phyloP scores from a whole-genome alignment of 2,797 vertebrate genomes.

The Bryconaethiops microstoma region DNA sequence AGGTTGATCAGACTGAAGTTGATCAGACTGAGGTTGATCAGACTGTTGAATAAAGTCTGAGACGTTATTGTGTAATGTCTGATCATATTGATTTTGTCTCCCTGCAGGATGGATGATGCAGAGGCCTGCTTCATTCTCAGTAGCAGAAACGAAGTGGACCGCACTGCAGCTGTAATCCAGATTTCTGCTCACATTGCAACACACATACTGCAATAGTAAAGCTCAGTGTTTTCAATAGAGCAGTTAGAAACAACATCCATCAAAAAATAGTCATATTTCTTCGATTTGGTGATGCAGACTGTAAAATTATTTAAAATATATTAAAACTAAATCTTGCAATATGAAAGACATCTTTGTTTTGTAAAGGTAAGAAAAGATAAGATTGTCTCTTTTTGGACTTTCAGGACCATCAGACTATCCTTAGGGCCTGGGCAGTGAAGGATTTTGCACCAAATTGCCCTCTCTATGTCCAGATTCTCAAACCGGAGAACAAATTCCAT shows the following conservation, averaged over 20 bases:
- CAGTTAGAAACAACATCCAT: neutral
- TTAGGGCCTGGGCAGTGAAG: constrained; percentile 98
- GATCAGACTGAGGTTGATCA: neutral
- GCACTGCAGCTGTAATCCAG: constrained; percentile 87
- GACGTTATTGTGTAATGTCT: neutral
- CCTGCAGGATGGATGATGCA: constrained; percentile 93
- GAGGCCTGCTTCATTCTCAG: constrained; percentile 98
- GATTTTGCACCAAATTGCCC: constrained; percentile 98
- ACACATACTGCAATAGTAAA: neutral
- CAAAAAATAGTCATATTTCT: neutral
- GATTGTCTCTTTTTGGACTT: neutral
- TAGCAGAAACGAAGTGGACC: constrained; percentile 95
- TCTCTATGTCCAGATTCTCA: constrained; percentile 96
- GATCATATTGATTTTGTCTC: constrained; percentile 28
- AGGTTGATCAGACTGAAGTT: neutral
- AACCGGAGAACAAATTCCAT: constrained; percentile 99
- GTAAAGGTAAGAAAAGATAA: neutral
- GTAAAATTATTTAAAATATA: neutral
- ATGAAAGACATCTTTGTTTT: neutral
- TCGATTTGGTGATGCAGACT: neutral
- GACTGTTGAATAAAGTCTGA: neutral
- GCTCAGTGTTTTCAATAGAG: neutral
- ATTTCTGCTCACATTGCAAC: constrained; percentile 3
- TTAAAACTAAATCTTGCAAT: neutral
- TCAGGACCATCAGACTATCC: constrained; percentile 98